Percentiles rank a stretch among this genome's conserved stretches.
These are phyloP conservation scores for Reinhardtius hippoglossoides DNA, from an alignment of 2,113 vertebrate genomes.

Conservation along the genomic window DNA sequence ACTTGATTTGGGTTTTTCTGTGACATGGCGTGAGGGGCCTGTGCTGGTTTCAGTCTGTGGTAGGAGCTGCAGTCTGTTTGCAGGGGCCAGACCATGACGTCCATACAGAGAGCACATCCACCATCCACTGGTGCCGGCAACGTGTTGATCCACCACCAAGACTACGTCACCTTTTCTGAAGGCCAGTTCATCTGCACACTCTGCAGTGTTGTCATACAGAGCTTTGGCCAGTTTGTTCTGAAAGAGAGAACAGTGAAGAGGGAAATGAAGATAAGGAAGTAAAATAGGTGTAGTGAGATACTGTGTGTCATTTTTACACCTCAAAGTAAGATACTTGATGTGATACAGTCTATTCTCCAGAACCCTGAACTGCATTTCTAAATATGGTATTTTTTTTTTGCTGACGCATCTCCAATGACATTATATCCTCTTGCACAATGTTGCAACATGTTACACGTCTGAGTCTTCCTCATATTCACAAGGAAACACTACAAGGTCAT, in stretches of 20 bases:
- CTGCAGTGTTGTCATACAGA: conserved; percentile 92
- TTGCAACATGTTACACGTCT: not conserved
- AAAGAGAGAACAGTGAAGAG: conserved; percentile 23
- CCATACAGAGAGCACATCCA: conserved; percentile 92
- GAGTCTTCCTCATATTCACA: not conserved
- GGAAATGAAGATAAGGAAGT: not conserved
- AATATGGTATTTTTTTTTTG: conserved; percentile 13
- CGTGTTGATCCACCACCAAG: conserved; percentile 83
- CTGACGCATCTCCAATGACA: not conserved
- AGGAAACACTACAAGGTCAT: not conserved
- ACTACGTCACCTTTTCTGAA: conserved; percentile 92
- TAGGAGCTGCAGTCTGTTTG: conserved; percentile 90
- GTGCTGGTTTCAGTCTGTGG: not conserved
- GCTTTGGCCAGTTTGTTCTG: conserved; percentile 91
- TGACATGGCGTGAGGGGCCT: not conserved
- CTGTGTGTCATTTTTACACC: too few species aligned
- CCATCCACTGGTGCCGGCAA: conserved; percentile 88
- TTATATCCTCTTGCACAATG: conserved; percentile 48
- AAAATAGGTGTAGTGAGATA: not conserved
- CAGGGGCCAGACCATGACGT: conserved; percentile 89
- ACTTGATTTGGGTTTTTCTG: not conserved
- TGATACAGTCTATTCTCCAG: not conserved
- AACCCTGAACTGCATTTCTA: not conserved
- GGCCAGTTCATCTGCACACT: conserved; percentile 90
- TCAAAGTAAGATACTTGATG: too few species aligned